Conservation (phyloP, 2,888 invertebrate species). For the Brachyptera risi region DNA sequence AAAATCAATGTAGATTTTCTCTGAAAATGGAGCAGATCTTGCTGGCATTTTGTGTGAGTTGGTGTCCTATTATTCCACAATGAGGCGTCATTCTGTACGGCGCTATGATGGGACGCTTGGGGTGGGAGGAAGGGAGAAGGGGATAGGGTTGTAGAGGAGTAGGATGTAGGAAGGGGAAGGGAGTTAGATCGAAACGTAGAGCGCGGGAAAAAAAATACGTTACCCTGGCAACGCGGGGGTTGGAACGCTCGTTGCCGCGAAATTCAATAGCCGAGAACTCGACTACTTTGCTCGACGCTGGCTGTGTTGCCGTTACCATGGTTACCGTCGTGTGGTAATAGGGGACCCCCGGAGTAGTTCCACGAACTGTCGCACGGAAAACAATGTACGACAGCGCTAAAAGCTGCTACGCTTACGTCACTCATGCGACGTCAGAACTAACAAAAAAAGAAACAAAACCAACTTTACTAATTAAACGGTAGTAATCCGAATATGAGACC, state of each 20-base stretch:
- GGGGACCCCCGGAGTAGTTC: too few species aligned
- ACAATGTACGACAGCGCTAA: too few species aligned
- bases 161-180: not conserved
- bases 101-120: not conserved
- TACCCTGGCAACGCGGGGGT: constrained; percentile 32
- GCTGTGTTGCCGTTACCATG: not conserved
- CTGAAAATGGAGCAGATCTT: not conserved
- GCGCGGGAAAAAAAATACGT: constrained; percentile 25
- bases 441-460: too few species aligned
- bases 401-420: too few species aligned
- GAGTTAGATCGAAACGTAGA: constrained; percentile 16
- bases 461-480: too few species aligned
- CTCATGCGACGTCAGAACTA: too few species aligned
- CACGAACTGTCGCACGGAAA: too few species aligned
- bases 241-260: constrained; percentile 31
- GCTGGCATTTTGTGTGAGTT: not conserved
- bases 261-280: constrained; percentile 32
- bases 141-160: not conserved
- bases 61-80: too few species aligned
- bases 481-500: too few species aligned
- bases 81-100: not conserved
- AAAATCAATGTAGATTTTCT: not conserved
- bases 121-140: not conserved
- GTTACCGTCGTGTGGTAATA: too few species aligned
- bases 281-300: not conserved